Base-by-base conservation (phyloP, 2,888 invertebrate genomes). In the Torymus tubicola region DNA sequence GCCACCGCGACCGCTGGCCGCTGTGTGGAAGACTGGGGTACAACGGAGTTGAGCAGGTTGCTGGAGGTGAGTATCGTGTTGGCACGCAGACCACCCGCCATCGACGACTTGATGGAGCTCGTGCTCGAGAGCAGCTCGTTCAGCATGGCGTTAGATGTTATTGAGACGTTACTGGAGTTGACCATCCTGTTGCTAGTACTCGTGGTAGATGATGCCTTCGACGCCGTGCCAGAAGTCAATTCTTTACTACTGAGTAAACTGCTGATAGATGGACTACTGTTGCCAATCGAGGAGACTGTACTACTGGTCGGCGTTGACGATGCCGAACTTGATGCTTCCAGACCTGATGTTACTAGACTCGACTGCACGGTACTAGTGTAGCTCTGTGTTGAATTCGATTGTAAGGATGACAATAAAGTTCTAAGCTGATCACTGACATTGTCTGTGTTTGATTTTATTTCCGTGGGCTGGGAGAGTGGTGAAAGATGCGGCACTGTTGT, bases 401-500 rank as follows among this genome's bases (percentile, higher is more conserved):
- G 94, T 52, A 95, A 87, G 0, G 94, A 95, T 0, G 95, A 95
- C 89, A 95, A 91, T 68, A 95, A 92, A 5, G 93, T 93, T 55
- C 94, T 91, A 65, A 95, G 87, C 86, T 95, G 95, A 87, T 95
- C 94, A 0, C 94, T 94, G 0, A 93, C 95, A 86, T 94, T 95
- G 0, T 94, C 94, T 91, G 95, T 94, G 86, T 94, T 95, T 0
- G 94, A 94, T 14, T 95, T 94, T 68, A 95, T 90, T 87, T 95
- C 95, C 1, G 94, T 93, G 0, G 95, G 95, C 87, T 95, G 95
- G 0, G 95, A 95, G 1, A 95, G 88, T 0, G 95, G 95, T 0
- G 95, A 95, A 31, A 95, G 89, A 87, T 95, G 95, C 0, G 95
- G 94, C 68, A 94, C 92, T 0, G 93, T 92, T 0, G 93, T 92